Conservation (phyloP, 2,113 vertebrate genomes). For the Elephantulus edwardii region DNA sequence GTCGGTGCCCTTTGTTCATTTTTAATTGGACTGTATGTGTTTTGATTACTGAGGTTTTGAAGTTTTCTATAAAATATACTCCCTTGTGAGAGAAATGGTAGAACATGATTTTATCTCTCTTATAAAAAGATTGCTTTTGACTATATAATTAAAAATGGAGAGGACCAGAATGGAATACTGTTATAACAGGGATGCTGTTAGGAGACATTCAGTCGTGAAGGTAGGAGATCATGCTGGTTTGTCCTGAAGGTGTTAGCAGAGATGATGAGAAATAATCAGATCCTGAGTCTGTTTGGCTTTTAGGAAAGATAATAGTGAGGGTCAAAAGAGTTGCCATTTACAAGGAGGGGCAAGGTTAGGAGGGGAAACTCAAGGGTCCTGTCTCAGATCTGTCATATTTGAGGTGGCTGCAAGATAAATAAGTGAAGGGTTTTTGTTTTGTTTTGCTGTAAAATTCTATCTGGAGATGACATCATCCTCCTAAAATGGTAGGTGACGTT, state of each 20-base stretch:
- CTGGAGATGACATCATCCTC: background rate
- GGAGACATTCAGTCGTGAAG: background rate
- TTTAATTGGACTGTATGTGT: background rate
- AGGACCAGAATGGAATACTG: background rate
- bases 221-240: background rate
- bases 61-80: background rate
- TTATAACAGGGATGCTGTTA: background rate
- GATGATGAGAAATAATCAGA: background rate
- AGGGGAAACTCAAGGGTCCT: background rate
- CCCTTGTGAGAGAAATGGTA: background rate
- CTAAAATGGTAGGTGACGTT: rapidly evolving
- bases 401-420: background rate
- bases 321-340: too few species aligned
- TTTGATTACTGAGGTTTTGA: background rate
- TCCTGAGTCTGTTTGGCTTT: background rate
- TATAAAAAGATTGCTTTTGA: background rate
- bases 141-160: background rate
- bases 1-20: background rate
- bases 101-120: background rate
- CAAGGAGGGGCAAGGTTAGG: background rate
- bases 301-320: background rate
- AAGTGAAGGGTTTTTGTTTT: background rate
- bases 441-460: too few species aligned
- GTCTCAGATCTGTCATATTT: background rate
- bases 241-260: background rate